Conservation (phyloP, 2,113 vertebrate genomes). For the Ailurus styani region DNA sequence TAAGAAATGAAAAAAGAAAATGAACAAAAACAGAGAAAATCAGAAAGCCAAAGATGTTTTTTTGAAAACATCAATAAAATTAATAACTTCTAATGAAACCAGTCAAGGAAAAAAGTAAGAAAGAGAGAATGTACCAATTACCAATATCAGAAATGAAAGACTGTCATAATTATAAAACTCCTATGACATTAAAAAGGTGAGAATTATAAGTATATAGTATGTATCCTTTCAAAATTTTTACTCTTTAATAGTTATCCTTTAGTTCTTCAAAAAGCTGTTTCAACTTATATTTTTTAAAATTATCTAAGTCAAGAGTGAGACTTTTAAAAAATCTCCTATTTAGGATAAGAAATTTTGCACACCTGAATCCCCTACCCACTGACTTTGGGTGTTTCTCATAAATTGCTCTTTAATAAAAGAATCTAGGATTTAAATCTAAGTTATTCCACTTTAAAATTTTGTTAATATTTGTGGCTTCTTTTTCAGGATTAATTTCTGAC, state of each 20-base stretch:
- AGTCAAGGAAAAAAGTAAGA: not conserved
- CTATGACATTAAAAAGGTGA: not conserved
- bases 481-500: slow-evolving; percentile 23
- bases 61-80: not conserved
- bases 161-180: not conserved
- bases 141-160: not conserved
- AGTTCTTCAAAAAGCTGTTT: not conserved
- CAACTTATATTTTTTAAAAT: not conserved
- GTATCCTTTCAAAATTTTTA: not conserved
- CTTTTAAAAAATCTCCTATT: not conserved
- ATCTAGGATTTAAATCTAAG: not conserved
- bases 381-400: not conserved
- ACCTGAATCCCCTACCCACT: not conserved
- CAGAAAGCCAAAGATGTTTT: not conserved
- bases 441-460: not conserved
- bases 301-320: not conserved
- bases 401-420: not conserved
- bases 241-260: not conserved
- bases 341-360: not conserved
- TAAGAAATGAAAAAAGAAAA: not conserved
- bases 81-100: not conserved
- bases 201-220: not conserved
- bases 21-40: not conserved
- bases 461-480: not conserved
- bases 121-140: not conserved